A percentile compares a stretch with the other conserved stretches of the same genome.
Evolutionary conservation across 2,113 vertebrate genomes (phyloP).

Genomic region (Dasyprocta punctata): DNA sequence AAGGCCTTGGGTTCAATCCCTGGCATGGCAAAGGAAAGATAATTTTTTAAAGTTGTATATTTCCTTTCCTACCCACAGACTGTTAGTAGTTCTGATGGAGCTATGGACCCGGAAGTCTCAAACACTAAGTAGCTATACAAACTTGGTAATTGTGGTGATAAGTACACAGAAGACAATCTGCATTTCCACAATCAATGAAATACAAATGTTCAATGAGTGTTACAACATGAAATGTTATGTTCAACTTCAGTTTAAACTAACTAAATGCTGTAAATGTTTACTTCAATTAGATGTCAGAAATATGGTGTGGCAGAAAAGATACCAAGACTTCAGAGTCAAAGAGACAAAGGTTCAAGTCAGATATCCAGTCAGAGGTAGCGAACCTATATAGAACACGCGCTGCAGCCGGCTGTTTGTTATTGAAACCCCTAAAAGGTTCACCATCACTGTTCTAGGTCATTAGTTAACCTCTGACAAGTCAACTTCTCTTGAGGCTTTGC

Average conservation of each 20-base stretch:
- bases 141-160: background rate
- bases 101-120: background rate
- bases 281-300: background rate
- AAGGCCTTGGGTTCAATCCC: background rate
- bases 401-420: too few relatives aligned
- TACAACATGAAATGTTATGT: background rate
- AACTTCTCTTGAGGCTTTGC: background rate
- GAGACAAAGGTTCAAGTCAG: background rate
- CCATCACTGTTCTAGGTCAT: background rate
- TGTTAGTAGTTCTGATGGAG: background rate
- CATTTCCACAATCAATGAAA: background rate
- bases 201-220: background rate
- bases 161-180: background rate
- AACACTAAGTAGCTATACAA: background rate
- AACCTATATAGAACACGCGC: background rate
- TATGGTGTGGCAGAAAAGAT: background rate
- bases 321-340: background rate
- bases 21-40: background rate
- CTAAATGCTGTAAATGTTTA: background rate
- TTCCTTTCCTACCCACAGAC: background rate
- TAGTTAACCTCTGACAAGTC: background rate
- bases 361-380: background rate
- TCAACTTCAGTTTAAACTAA: conserved; percentile 18
- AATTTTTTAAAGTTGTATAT: background rate
- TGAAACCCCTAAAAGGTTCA: background rate